phyloP scores from a whole-genome alignment of 2,113 vertebrate genomes.

The Myrmecobius fasciatus region DNA sequence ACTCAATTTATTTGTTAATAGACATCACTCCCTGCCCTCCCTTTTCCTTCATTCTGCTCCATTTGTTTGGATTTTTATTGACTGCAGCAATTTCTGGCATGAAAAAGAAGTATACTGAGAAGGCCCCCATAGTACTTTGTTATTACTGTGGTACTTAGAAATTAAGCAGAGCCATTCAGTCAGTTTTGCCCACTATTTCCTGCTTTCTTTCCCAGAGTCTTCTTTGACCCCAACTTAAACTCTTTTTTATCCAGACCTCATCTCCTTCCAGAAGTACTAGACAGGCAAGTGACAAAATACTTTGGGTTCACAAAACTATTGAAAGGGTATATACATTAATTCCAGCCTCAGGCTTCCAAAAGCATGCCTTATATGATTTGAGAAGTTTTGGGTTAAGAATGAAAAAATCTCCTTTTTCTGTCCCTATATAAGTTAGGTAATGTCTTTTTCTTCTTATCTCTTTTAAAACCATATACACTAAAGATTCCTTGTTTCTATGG shows the following conservation, averaged over 20 bases:
- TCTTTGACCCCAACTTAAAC: neutral
- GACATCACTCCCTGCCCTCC: neutral
- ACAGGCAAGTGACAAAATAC: neutral
- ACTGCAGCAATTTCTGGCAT: neutral
- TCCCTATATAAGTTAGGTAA: neutral
- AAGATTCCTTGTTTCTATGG: neutral
- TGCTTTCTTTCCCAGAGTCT: neutral
- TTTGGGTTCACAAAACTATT: neutral
- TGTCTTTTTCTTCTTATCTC: neutral
- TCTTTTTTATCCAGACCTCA: neutral
- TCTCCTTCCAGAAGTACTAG: neutral
- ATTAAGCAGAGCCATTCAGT: neutral
- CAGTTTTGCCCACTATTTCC: neutral
- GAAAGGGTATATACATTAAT: neutral
- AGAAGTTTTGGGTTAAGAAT: neutral
- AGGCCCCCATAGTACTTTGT: neutral
- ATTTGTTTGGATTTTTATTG: neutral
- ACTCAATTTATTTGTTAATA: too few relatives aligned
- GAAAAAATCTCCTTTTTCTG: neutral
- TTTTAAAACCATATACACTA: neutral
- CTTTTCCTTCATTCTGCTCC: neutral
- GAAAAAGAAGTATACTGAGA: neutral
- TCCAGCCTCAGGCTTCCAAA: neutral
- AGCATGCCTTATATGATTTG: neutral
- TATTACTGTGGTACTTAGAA: neutral